Evolutionary conservation across 2,113 vertebrate genomes (phyloP).

Genomic region (Arizona elegans): DNA sequence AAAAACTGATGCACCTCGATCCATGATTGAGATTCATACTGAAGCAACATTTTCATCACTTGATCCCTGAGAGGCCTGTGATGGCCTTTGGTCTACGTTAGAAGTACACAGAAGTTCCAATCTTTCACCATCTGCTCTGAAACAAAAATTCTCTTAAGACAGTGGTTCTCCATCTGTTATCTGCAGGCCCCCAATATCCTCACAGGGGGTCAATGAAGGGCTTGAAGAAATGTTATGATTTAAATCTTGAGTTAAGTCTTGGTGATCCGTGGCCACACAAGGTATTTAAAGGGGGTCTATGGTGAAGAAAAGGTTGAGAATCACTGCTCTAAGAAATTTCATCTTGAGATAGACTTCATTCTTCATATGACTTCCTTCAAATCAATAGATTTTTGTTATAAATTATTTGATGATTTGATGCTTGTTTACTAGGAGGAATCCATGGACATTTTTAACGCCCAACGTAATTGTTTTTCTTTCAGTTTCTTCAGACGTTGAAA

Average conservation of each 20-base stretch:
- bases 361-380: background rate
- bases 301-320: background rate
- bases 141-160: background rate
- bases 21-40: background rate
- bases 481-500: constrained; percentile 20
- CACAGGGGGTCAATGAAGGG: background rate
- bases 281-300: background rate
- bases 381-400: background rate
- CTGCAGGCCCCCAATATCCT: background rate
- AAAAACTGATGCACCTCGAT: background rate
- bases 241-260: background rate
- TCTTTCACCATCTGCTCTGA: background rate
- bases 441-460: background rate
- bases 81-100: background rate
- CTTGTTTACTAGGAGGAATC: background rate
- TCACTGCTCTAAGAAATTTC: background rate
- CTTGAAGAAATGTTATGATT: background rate
- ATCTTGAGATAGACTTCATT: too few relatives aligned
- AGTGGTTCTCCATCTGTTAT: background rate
- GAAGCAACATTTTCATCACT: background rate
- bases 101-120: too few relatives aligned
- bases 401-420: too few relatives aligned
- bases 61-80: background rate
- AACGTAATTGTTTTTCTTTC: constrained; percentile 3
- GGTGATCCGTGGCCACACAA: background rate